A percentile compares a stretch with the other conserved stretches of the same genome.
Conservation (phyloP, 2,888 invertebrate species). For the Troides aeacus region DNA sequence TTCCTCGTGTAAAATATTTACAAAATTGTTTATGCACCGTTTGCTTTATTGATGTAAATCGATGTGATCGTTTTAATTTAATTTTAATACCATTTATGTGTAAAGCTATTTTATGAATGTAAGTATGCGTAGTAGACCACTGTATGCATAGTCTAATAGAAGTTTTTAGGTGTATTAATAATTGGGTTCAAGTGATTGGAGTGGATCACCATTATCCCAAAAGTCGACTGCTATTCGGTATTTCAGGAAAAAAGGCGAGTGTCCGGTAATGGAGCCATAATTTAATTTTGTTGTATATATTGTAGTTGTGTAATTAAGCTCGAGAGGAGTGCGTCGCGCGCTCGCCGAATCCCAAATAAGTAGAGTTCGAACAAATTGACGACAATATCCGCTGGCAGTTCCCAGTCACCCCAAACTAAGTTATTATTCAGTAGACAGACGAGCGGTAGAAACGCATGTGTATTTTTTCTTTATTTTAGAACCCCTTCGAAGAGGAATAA, state of each 20-base stretch:
- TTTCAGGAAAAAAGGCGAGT: slow-evolving; percentile 48
- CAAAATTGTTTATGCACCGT: background rate
- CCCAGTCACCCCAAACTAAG: slow-evolving; percentile 58
- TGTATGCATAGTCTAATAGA: too few relatives aligned
- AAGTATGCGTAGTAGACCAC: too few relatives aligned
- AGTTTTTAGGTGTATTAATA: too few relatives aligned
- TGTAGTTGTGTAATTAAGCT: slow-evolving; percentile 70
- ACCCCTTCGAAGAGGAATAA: too few relatives aligned
- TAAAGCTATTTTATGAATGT: too few relatives aligned
- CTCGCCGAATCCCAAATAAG: slow-evolving; percentile 66
- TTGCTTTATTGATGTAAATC: too few relatives aligned
- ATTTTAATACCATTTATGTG: too few relatives aligned
- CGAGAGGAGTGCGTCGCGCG: slow-evolving; percentile 49
- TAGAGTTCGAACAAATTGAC: slow-evolving; percentile 71
- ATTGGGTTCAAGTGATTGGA: too few relatives aligned
- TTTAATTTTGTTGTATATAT: slow-evolving; percentile 75
- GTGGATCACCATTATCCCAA: too few relatives aligned
- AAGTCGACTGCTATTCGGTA: background rate
- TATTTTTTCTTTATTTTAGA: too few relatives aligned
- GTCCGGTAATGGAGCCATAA: slow-evolving; percentile 53
- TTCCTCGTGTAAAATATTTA: slow-evolving; percentile 8
- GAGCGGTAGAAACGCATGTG: slow-evolving; percentile 36
- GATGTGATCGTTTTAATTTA: too few relatives aligned
- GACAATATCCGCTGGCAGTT: slow-evolving; percentile 72
- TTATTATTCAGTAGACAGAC: slow-evolving; percentile 59